Conservation (phyloP, 1,140 invertebrate species). For the Cydia strobilella region DNA sequence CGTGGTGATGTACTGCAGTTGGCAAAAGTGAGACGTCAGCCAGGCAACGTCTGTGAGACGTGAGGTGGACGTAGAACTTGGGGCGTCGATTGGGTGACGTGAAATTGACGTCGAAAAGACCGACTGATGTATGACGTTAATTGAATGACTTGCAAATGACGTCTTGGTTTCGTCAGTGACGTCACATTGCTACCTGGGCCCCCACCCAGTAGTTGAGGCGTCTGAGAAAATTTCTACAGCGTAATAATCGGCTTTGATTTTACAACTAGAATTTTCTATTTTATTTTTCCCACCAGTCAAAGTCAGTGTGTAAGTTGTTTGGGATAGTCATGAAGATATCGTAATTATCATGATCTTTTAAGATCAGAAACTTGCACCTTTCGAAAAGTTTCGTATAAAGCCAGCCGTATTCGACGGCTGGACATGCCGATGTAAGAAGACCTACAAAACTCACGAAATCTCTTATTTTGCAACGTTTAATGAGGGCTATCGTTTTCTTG, state of each 20-base stretch:
- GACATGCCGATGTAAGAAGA: conserved; percentile 20
- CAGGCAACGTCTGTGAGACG: no score
- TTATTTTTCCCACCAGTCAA: conserved; percentile 15
- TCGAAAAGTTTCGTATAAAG: conserved; percentile 15
- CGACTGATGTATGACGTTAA: no score
- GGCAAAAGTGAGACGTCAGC: no score
- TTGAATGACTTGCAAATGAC: no score
- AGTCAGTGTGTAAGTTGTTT: neutral
- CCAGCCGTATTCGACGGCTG: conserved; percentile 11
- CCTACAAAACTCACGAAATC: conserved; percentile 11
- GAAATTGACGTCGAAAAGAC: no score
- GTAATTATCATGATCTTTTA: neutral
- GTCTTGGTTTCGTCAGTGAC: no score
- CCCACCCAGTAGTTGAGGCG: no score
- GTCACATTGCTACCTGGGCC: no score
- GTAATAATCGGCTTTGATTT: neutral
- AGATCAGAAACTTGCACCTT: neutral
- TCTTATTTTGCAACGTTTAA: conserved; percentile 8
- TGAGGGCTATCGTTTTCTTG: no score
- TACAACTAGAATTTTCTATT: neutral
- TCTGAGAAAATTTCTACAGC: conserved; percentile 5
- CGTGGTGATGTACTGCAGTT: no score
- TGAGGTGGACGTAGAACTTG: no score
- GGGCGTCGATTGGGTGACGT: no score
- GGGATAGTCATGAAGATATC: neutral